Base-by-base conservation (phyloP, 2,797 vertebrate genomes). In the Parotocinclus haroldoi region DNA sequence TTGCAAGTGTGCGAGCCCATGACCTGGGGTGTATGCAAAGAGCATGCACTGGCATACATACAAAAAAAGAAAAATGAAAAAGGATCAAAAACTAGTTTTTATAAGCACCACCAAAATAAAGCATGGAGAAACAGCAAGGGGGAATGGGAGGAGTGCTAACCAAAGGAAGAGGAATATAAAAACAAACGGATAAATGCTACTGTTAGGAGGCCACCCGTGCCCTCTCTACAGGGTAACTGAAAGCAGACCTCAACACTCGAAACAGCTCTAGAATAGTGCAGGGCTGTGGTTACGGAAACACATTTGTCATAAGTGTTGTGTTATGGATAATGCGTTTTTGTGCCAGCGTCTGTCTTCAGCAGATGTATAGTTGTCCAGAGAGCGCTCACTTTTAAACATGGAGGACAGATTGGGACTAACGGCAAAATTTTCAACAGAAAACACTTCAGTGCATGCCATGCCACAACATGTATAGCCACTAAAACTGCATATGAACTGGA, bases 131-230 rank as follows among this genome's bases (percentile, higher is more conserved):
- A 27, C 27, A 27, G 19, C n/a, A 3, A 61, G 13, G 48, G 44
- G n/a, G 18, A 14, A 19, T 4, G 27, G 49, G 14, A 36, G 11
- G 52, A 11, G 40, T 42, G 40, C 40, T 42, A 42, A 42, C 40
- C 40, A 42, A 42, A 42, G 10, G 40, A 42, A 42, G 61, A 10
- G 40, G 11, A 66, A 66, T 53, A 66, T 70, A 50, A 74, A 74
- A 74, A 74, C 67, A 69, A 66, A 66, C 9, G 18, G 17, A 52
- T 46, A 53, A 66, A 57, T 39, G 72, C 72, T 69, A 70, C 67
- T 66, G 72, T 53, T 74, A 57, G 63, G 54, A 57, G 67, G 54
- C 72, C 54, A 61, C 72, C 66, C n/a, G 16, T 65, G 56, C 66
- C 62, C 62, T 66, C 51, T 17, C 56, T 66, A 36, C 9, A 17